Conservation (phyloP, 2,113 vertebrate genomes). For the Elephantulus edwardii region DNA sequence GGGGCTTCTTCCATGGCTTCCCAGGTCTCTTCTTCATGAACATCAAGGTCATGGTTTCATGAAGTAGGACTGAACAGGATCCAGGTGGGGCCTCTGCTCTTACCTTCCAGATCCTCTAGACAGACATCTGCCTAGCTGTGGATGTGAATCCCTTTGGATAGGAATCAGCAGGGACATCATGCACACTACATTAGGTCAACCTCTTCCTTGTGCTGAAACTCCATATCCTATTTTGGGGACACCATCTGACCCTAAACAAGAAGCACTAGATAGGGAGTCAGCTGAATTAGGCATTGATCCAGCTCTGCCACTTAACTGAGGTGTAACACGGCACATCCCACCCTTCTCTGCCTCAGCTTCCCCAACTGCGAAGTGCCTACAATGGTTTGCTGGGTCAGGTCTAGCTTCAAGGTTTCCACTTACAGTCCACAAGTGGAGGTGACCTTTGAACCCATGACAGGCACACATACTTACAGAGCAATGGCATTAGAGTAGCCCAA, state of each 20-base stretch:
- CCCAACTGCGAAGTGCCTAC: not conserved
- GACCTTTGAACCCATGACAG: not conserved
- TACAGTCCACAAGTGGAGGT: not conserved
- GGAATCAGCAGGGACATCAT: not conserved
- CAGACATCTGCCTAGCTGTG: not conserved
- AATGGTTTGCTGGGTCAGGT: not conserved
- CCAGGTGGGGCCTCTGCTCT: not conserved
- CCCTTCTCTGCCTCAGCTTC: not conserved
- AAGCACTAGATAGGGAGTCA: not conserved
- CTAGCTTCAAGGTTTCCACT: not conserved
- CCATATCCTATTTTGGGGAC: not conserved
- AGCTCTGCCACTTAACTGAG: not conserved
- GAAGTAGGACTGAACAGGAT: not conserved
- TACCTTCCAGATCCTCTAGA: not conserved
- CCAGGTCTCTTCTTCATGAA: not conserved
- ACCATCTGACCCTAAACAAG: not conserved
- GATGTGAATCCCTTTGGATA: not conserved
- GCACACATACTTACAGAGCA: constrained; percentile 72
- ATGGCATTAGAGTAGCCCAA: constrained; percentile 49
- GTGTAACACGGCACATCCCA: not conserved
- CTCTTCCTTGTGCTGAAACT: not conserved
- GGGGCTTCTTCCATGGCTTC: not conserved
- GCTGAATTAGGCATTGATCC: not conserved
- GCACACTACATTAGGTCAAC: not conserved
- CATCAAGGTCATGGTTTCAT: not conserved